A percentile compares a stretch with the other conserved stretches of the same genome.
Evolutionary conservation across 2,797 vertebrate species (phyloP).

Genomic region (Helarctos malayanus): DNA sequence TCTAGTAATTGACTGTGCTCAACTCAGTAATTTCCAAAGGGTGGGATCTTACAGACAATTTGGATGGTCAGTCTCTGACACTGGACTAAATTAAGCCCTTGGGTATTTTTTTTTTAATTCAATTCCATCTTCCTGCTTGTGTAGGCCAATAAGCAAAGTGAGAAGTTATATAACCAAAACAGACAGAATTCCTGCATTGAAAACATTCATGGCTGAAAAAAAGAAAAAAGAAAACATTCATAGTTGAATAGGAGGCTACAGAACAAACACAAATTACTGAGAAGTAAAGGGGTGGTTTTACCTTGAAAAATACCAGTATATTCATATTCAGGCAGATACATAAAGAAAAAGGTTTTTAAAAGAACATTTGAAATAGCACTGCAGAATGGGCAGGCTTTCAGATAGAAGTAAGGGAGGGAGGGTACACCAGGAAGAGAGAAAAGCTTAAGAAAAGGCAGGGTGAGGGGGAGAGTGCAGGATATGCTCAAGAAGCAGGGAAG

Average conservation of each 20-base stretch:
- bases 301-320: slow-evolving; percentile 44
- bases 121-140: neutral
- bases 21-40: neutral
- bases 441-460: neutral
- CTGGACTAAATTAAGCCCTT: neutral
- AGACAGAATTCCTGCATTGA: neutral
- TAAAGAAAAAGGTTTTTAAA: slow-evolving; percentile 36
- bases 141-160: slow-evolving; percentile 23
- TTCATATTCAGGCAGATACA: slow-evolving; percentile 25
- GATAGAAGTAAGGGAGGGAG: neutral
- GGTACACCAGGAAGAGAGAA: neutral
- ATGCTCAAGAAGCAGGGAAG: neutral
- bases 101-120: neutral
- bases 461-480: fast-evolving
- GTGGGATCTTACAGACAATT: neutral
- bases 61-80: neutral
- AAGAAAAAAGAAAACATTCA: neutral
- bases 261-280: slow-evolving; percentile 63
- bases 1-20: neutral
- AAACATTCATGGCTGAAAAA: slow-evolving; percentile 10
- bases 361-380: slow-evolving; percentile 27
- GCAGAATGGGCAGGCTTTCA: neutral
- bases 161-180: slow-evolving; percentile 30
- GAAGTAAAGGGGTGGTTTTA: slow-evolving; percentile 62
- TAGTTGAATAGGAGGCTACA: neutral